These are phyloP conservation scores for Aphelenchoides bicaudatus DNA, from an alignment of 2,888 invertebrate genomes.

Conservation along the genomic window DNA sequence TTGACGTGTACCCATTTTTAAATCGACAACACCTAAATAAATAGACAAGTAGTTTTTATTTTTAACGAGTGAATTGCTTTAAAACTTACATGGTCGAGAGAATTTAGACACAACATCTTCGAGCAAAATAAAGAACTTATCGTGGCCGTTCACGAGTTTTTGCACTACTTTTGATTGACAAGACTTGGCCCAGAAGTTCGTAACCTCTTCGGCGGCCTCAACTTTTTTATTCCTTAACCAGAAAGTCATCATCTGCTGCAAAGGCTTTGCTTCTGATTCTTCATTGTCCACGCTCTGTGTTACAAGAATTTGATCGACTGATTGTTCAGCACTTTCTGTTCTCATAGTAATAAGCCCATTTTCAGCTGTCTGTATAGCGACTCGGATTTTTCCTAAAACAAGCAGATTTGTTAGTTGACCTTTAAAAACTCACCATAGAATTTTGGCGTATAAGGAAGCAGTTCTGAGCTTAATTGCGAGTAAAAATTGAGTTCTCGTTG, in stretches of 20 bases:
- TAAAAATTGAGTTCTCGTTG: slow-evolving; percentile 57
- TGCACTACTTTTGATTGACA: slow-evolving; percentile 51
- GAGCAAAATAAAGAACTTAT: slow-evolving; percentile 65
- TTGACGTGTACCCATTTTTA: slow-evolving; percentile 75
- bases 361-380: slow-evolving; percentile 21
- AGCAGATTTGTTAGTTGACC: slow-evolving; percentile 7
- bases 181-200: slow-evolving; percentile 41
- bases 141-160: slow-evolving; percentile 43
- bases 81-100: slow-evolving; percentile 68
- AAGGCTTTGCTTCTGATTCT: too few species aligned
- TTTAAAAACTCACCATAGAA: slow-evolving; percentile 49
- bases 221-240: slow-evolving; percentile 33
- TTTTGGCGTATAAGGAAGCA: slow-evolving; percentile 50
- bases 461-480: slow-evolving; percentile 42
- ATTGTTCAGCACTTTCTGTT: slow-evolving; percentile 37
- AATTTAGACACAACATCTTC: slow-evolving; percentile 68
- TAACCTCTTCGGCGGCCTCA: slow-evolving; percentile 35
- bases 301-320: neutral
- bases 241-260: slow-evolving; percentile 34
- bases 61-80: too few species aligned
- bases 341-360: slow-evolving; percentile 30
- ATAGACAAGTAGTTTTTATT: too few species aligned
- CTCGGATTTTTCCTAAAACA: slow-evolving; percentile 33
- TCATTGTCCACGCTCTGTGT: neutral
- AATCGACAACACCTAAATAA: slow-evolving; percentile 35